A percentile compares a stretch with the other conserved stretches of the same genome.
These are phyloP conservation scores for Coptodon bakossiorum DNA, from an alignment of 2,113 vertebrate genomes.

Conservation along the genomic window DNA sequence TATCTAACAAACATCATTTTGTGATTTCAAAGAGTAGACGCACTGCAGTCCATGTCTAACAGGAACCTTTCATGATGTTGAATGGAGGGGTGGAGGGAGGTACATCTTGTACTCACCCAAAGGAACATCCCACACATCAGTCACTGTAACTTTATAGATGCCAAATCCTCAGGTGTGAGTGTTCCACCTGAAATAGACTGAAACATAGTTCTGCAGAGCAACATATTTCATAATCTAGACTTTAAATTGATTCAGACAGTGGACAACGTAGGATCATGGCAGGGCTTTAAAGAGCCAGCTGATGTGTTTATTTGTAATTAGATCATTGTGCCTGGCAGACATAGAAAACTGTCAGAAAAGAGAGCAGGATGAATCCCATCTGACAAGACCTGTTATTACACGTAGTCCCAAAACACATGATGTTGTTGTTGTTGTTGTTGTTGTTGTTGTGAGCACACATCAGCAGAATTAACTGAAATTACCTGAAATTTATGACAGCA, in stretches of 20 bases:
- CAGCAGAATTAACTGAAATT: too few relatives aligned
- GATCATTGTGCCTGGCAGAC: neutral
- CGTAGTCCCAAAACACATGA: too few relatives aligned
- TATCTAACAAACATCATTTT: neutral
- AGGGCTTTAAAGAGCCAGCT: neutral
- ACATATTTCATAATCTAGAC: neutral
- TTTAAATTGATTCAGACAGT: neutral
- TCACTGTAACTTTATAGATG: slow-evolving; percentile 67
- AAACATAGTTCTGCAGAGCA: neutral
- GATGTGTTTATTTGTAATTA: slow-evolving; percentile 25
- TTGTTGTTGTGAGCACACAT: too few relatives aligned
- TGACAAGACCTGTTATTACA: slow-evolving; percentile 67
- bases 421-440: too few relatives aligned
- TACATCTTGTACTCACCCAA: slow-evolving; percentile 74
- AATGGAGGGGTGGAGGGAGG: slow-evolving; percentile 79
- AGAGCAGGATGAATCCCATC: neutral
- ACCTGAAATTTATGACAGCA: too few relatives aligned
- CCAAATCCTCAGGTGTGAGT: slow-evolving; percentile 75
- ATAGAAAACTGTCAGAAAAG: neutral
- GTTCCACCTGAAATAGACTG: slow-evolving; percentile 61
- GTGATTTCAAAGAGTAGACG: neutral
- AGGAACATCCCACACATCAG: slow-evolving; percentile 65
- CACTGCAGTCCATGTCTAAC: neutral
- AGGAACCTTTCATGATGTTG: slow-evolving; percentile 79
- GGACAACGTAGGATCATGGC: neutral